Percentiles rank a stretch among this genome's conserved stretches.
Evolutionary conservation across 2,797 vertebrate species (phyloP).

Genomic region (Varecia variegata): DNA sequence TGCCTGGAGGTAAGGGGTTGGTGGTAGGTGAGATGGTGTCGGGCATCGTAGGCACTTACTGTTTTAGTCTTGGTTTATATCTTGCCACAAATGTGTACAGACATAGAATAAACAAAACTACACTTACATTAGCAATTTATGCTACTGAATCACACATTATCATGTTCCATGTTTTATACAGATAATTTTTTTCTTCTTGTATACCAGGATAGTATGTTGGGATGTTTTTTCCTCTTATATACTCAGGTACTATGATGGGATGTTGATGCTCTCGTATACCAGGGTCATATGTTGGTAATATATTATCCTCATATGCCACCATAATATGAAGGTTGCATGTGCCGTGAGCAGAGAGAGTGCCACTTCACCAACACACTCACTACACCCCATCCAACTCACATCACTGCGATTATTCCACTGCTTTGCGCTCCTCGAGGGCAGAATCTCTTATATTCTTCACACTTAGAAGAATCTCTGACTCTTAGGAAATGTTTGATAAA

Average conservation of each 20-base stretch:
- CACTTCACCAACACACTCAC: too few species aligned
- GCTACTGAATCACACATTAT: too few species aligned
- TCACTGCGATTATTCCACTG: not conserved
- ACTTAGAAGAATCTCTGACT: not conserved
- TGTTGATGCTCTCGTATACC: not conserved
- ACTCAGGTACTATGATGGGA: not conserved
- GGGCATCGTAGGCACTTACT: not conserved
- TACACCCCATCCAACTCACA: not conserved
- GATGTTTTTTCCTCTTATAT: not conserved
- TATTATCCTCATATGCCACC: not conserved
- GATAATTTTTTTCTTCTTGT: not conserved
- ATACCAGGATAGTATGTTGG: not conserved
- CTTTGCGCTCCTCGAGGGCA: not conserved
- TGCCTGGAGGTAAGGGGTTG: not conserved
- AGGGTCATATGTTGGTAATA: not conserved
- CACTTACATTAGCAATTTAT: not conserved
- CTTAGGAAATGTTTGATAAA: not conserved
- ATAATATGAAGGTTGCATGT: not conserved
- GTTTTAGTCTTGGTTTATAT: not conserved
- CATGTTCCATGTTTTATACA: not conserved
- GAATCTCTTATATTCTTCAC: not conserved
- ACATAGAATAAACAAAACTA: not conserved
- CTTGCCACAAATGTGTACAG: not conserved
- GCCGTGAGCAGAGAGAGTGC: too few species aligned
- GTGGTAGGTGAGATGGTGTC: not conserved